phyloP scores from a whole-genome alignment of 2,888 invertebrate genomes.

The Drosophila putrida region DNA sequence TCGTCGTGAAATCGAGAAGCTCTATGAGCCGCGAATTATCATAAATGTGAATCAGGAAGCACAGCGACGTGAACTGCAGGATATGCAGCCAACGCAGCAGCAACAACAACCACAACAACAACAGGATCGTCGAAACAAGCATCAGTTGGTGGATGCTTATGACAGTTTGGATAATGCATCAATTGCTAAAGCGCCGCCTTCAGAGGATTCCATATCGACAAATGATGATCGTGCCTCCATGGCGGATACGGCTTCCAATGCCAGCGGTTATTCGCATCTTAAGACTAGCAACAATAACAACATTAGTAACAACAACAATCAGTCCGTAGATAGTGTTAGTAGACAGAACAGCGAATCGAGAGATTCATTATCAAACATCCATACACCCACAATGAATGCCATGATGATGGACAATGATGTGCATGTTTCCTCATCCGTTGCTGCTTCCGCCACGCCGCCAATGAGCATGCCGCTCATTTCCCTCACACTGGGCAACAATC shows the following conservation, averaged over 20 bases:
- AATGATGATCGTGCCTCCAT: slow-evolving; percentile 88
- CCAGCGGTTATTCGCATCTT: slow-evolving; percentile 69
- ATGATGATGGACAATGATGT: slow-evolving; percentile 59
- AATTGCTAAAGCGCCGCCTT: slow-evolving; percentile 38
- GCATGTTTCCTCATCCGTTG: slow-evolving; percentile 11
- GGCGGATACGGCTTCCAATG: slow-evolving; percentile 91
- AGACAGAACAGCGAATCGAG: slow-evolving; percentile 83
- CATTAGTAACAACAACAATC: slow-evolving; percentile 45
- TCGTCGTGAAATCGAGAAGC: slow-evolving; percentile 91
- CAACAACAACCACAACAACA: slow-evolving; percentile 2
- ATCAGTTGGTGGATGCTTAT: slow-evolving; percentile 81
- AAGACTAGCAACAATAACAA: slow-evolving; percentile 62
- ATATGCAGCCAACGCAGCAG: slow-evolving; percentile 71
- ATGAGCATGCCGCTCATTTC: slow-evolving; percentile 85
- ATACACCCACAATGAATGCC: slow-evolving; percentile 60
- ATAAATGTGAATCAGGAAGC: slow-evolving; percentile 89
- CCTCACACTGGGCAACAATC: slow-evolving; percentile 84
- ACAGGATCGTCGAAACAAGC: slow-evolving; percentile 65
- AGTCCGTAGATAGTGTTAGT: slow-evolving; percentile 49
- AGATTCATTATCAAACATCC: slow-evolving; percentile 72
- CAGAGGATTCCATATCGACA: slow-evolving; percentile 77
- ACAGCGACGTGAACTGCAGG: slow-evolving; percentile 87
- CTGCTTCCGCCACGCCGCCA: slow-evolving; percentile 81
- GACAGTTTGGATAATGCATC: slow-evolving; percentile 33
- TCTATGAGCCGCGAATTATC: slow-evolving; percentile 93